Percentiles rank a stretch among this genome's conserved stretches.
These are phyloP conservation scores for Philotrypesis tridentata DNA, from an alignment of 1,140 invertebrate species.

Conservation along the genomic window DNA sequence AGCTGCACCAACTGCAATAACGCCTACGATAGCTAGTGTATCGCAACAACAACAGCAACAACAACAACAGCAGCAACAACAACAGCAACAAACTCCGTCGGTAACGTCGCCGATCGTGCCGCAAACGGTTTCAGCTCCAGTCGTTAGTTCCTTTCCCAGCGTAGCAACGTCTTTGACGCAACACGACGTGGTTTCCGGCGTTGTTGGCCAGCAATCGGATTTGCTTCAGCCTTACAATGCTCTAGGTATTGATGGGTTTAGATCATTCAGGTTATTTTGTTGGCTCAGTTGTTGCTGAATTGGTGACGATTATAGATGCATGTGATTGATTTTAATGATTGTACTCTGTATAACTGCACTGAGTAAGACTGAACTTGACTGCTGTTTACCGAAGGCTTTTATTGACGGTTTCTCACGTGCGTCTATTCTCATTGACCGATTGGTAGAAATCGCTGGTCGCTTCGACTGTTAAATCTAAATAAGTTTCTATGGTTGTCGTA, in stretches of 20 bases:
- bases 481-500: constrained; percentile 1
- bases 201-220: constrained; percentile 63
- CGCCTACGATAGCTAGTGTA: constrained; percentile 60
- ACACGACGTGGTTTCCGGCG: constrained; percentile 50
- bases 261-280: neutral
- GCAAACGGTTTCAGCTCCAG: constrained; percentile 58
- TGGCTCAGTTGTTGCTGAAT: neutral
- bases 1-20: constrained; percentile 66
- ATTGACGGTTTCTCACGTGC: neutral
- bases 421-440: constrained; percentile 15
- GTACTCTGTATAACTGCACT: too few relatives aligned
- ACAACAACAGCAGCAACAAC: constrained; percentile 29
- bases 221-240: constrained; percentile 69
- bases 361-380: too few relatives aligned
- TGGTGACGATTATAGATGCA: neutral
- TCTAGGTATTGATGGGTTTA: constrained; percentile 61
- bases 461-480: neutral
- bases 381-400: neutral
- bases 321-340: neutral
- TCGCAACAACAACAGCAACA: constrained; percentile 63
- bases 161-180: constrained; percentile 54
- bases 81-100: constrained; percentile 42
- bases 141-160: constrained; percentile 65
- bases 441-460: neutral
- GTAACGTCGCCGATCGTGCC: constrained; percentile 67